Percentiles rank a stretch among this genome's conserved stretches.
phyloP scores from a whole-genome alignment of 2,888 invertebrate genomes.

The Drosophila atroscutellata region DNA sequence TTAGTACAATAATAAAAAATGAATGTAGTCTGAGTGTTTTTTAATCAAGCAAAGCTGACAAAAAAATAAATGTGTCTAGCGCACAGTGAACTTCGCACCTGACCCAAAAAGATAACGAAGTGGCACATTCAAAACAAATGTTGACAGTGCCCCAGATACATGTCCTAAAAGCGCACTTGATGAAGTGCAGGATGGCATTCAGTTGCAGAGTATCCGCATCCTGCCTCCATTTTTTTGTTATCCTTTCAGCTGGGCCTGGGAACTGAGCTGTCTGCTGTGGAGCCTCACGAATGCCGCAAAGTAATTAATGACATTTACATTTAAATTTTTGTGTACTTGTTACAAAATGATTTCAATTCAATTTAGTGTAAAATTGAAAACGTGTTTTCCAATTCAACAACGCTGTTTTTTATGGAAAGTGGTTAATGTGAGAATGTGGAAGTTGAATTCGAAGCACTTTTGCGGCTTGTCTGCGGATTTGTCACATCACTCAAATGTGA shows the following conservation, averaged over 20 bases:
- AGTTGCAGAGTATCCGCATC: neutral
- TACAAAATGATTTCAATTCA: conserved; percentile 70
- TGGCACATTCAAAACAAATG: conserved; percentile 6
- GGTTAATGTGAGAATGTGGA: conserved; percentile 4
- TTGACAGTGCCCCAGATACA: neutral
- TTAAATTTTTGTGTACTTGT: conserved; percentile 60
- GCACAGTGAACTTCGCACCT: conserved; percentile 15
- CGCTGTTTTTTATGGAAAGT: conserved; percentile 14
- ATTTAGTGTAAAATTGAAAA: conserved; percentile 61
- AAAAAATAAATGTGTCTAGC: neutral
- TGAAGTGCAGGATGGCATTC: neutral
- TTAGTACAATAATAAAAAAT: neutral
- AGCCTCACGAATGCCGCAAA: conserved; percentile 3
- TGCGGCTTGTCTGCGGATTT: conserved; percentile 67
- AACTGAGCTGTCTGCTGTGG: conserved; percentile 27
- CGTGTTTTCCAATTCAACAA: conserved; percentile 62
- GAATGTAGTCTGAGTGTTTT: neutral
- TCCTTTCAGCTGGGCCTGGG: conserved; percentile 12
- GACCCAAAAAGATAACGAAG: conserved; percentile 16
- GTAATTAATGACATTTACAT: conserved; percentile 70
- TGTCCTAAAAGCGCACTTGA: neutral
- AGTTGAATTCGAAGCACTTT: conserved; percentile 55
- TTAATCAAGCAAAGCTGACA: neutral
- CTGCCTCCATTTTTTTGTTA: neutral
- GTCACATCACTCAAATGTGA: conserved; percentile 73